Conservation (phyloP, 2,797 vertebrate species). For the Falco berigora region DNA sequence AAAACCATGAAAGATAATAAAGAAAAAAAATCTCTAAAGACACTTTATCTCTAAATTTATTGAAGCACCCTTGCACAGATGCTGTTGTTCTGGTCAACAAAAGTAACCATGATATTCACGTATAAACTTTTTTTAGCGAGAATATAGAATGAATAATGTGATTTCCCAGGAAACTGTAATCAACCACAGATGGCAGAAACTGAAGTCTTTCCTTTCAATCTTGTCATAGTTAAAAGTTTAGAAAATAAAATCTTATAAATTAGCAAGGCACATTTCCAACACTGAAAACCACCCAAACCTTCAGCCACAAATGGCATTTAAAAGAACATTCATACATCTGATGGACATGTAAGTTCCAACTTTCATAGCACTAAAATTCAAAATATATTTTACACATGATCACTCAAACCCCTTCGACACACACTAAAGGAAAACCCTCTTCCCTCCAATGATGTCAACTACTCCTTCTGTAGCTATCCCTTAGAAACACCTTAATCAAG, state of each 20-base stretch:
- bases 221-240: neutral
- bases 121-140: neutral
- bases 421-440: neutral
- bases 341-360: neutral
- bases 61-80: neutral
- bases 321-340: neutral
- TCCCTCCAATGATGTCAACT: neutral
- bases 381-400: neutral
- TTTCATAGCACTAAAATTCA: neutral
- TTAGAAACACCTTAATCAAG: neutral
- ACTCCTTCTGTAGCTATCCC: neutral
- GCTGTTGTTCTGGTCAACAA: neutral
- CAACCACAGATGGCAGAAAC: neutral
- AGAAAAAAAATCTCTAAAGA: neutral
- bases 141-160: neutral
- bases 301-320: neutral
- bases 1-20: neutral
- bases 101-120: neutral
- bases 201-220: neutral
- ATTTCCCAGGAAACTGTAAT: neutral
- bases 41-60: neutral
- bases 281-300: neutral
- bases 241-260: neutral
- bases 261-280: neutral
- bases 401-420: neutral